Evolutionary conservation across 1,140 invertebrate species (phyloP).

Genomic region (Babylonia areolata): DNA sequence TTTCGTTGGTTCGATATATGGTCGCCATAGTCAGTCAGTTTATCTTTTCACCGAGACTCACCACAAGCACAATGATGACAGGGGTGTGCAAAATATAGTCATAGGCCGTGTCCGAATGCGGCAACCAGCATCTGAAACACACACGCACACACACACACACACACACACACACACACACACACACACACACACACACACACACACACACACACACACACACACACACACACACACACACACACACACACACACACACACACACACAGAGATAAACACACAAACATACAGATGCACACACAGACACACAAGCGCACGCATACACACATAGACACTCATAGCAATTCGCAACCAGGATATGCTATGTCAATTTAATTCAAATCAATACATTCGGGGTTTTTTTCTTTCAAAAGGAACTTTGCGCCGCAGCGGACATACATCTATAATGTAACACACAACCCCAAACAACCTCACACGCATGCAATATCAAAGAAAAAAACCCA

Average conservation of each 20-base stretch:
- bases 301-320: background rate
- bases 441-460: background rate
- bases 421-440: no score
- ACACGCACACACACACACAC: conserved; percentile 18
- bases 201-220: background rate
- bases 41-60: background rate
- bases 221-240: background rate
- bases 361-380: no score
- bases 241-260: background rate
- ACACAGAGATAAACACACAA: background rate
- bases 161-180: conserved; percentile 24
- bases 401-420: no score
- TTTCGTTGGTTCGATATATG: no score
- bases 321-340: background rate
- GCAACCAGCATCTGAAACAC: conserved; percentile 3
- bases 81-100: conserved; percentile 1
- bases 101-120: background rate
- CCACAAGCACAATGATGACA: conserved; percentile 18
- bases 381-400: no score
- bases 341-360: background rate
- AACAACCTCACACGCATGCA: background rate
- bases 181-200: conserved; percentile 23
- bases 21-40: no score
- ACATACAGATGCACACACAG: background rate
- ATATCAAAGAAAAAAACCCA: no score